phyloP scores from a whole-genome alignment of 2,113 vertebrate genomes.

The Eulacestoma nigropectus region DNA sequence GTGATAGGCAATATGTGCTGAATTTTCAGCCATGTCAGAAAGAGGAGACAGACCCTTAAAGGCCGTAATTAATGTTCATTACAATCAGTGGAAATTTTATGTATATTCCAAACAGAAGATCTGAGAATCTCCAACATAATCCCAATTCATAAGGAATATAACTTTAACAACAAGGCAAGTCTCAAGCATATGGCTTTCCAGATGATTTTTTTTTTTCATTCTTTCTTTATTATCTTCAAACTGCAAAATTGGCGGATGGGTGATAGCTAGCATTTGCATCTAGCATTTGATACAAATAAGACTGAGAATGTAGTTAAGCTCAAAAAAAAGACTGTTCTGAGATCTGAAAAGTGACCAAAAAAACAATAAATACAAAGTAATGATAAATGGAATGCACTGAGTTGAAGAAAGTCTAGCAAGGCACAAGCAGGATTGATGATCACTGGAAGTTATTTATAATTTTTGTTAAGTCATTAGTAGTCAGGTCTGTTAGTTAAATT shows the following conservation, averaged over 20 bases:
- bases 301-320: background rate
- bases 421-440: background rate
- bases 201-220: background rate
- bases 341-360: background rate
- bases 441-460: background rate
- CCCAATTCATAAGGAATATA: background rate
- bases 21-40: background rate
- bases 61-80: background rate
- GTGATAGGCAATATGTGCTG: background rate
- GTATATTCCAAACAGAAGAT: background rate
- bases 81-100: background rate
- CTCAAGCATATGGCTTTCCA: slow-evolving; percentile 13
- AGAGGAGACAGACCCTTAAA: background rate
- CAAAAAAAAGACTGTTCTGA: background rate
- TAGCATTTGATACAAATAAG: background rate
- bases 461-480: slow-evolving; percentile 14
- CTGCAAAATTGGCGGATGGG: background rate
- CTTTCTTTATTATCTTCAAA: background rate
- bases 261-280: background rate
- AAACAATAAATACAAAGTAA: background rate
- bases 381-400: background rate
- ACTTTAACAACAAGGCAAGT: background rate
- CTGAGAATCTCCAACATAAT: background rate
- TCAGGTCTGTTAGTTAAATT: slow-evolving; percentile 22
- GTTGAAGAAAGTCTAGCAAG: background rate